Evolutionary conservation across 2,888 invertebrate genomes (phyloP).

Genomic region (Rhabditoides inermis): DNA sequence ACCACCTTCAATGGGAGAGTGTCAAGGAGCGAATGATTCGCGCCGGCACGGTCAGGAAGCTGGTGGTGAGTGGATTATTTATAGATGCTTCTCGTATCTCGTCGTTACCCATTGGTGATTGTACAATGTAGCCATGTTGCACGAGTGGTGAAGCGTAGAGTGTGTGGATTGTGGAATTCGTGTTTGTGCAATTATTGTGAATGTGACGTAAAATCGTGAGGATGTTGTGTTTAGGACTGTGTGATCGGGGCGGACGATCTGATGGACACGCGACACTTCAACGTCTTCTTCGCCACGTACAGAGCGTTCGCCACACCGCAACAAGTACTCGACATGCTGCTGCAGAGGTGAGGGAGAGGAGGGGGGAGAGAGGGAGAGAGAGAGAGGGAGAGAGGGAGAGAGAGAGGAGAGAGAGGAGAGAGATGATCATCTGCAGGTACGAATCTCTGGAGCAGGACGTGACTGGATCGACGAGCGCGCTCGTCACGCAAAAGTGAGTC

Average conservation of each 20-base stretch:
- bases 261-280: slow-evolving; percentile 91
- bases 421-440: no score
- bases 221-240: slow-evolving; percentile 43
- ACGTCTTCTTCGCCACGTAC: slow-evolving; percentile 90
- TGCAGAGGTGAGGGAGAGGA: neutral
- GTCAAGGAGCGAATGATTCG: slow-evolving; percentile 87
- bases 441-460: slow-evolving; percentile 32
- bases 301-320: slow-evolving; percentile 72
- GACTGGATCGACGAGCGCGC: slow-evolving; percentile 32
- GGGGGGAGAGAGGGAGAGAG: neutral
- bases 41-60: slow-evolving; percentile 82
- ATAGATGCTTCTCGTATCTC: no score
- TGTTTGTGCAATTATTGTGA: no score
- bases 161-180: no score
- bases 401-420: no score
- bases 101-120: no score
- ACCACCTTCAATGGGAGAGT: slow-evolving; percentile 94
- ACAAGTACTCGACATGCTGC: slow-evolving; percentile 31
- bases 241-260: slow-evolving; percentile 69
- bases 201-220: no score
- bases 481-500: slow-evolving; percentile 31
- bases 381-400: neutral
- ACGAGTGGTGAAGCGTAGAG: no score
- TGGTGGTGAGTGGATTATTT: slow-evolving; percentile 68
- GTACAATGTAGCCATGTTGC: no score